Percentiles rank a stretch among this genome's conserved stretches.
phyloP scores from a whole-genome alignment of 2,888 invertebrate species.

The Embidobia sp. region DNA sequence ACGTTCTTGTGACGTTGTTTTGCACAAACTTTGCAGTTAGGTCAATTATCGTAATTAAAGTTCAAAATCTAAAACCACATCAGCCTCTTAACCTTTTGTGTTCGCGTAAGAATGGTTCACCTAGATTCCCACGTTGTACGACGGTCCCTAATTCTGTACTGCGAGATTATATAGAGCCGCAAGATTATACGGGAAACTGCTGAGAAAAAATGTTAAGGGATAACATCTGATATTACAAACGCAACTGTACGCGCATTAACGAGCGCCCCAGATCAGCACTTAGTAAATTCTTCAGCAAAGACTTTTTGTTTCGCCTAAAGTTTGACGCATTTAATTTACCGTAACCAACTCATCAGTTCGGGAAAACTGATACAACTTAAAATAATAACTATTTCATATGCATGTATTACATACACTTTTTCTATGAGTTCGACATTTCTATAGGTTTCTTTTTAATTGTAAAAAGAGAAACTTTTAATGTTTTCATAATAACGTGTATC shows the following conservation, averaged over 20 bases:
- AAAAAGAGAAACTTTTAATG: too few species aligned
- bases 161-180: too few species aligned
- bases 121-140: constrained; percentile 51
- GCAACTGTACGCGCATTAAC: constrained; percentile 45
- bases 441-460: too few species aligned
- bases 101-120: constrained; percentile 41
- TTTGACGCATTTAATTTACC: too few species aligned
- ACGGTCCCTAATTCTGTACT: constrained; percentile 38
- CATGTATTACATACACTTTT: too few species aligned
- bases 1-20: too few species aligned
- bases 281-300: constrained; percentile 23
- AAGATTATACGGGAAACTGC: constrained; percentile 37
- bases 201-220: constrained; percentile 48
- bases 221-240: constrained; percentile 58
- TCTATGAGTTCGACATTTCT: too few species aligned
- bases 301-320: constrained; percentile 35
- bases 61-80: constrained; percentile 23
- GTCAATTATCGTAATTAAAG: constrained; percentile 20
- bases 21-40: too few species aligned
- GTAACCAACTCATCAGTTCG: too few species aligned
- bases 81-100: constrained; percentile 40
- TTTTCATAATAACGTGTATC: too few species aligned
- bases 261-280: constrained; percentile 25
- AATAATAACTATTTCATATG: too few species aligned
- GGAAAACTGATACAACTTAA: too few species aligned